Base-by-base conservation (phyloP, 1,140 invertebrate species). In the Saccostrea echinata region DNA sequence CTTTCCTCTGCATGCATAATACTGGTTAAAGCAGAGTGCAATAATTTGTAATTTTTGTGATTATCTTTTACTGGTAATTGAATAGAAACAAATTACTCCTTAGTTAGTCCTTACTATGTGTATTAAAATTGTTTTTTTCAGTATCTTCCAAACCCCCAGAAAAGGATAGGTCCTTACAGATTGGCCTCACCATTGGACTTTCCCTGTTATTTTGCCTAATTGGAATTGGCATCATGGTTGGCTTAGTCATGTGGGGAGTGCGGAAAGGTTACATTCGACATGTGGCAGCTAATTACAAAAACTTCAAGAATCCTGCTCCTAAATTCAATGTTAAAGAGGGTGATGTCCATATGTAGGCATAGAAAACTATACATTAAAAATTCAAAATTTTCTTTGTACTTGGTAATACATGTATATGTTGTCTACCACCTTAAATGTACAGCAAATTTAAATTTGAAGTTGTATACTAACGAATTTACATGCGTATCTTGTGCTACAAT, bases 201-300 rank as follows among this genome's bases (percentile, higher is more conserved):
- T 33, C 71, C 68, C 11, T 86, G 9, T 8, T 83, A 21, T 83
- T 76, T 83, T 83, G 57, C 16, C 24, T 85, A 2, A 27, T 87
- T 51, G 88, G 88, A 9, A 81, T 87, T 8, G 83, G 71, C 30
- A 51, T 86, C 18, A 84, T 89, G 81, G 85, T 68, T 0, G 81
- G 81, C 11, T 18, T 83, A 11, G 68, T 86, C 9, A 24, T 84
- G 18, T 89, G 83, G 81, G 85, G 84, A 13, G 57, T 86, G 21
- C 68, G 85, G 53, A 89, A 89, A 82, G 88, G 88, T 80, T 86
- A 80, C 51, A 55, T 89, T 18, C 85, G 88, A 61, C 88, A 89
- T 85, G 85, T 89, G 8, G 85, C 85, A 18, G 55, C 83, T 12
- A 89, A 80, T 81, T 89, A 89, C 53, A 84, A 86, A 64, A 89